Conservation (phyloP, 2,888 invertebrate genomes). For the Polydrusus tereticollis region DNA sequence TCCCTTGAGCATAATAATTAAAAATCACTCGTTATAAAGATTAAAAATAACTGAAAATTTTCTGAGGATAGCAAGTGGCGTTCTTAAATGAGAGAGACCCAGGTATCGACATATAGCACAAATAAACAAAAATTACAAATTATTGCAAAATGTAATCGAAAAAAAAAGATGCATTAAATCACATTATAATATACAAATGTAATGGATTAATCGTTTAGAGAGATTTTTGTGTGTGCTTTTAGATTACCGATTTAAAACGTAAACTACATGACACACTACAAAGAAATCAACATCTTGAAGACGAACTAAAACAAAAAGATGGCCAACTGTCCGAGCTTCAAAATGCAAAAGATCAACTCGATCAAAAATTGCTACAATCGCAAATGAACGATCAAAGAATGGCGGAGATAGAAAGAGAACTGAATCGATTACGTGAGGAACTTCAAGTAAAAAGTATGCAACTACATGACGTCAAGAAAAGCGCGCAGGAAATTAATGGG, state of each 20-base stretch:
- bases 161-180: too few species aligned
- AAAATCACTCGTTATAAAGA: too few species aligned
- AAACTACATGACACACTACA: constrained; percentile 54
- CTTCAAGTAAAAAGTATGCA: constrained; percentile 53
- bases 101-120: too few species aligned
- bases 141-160: too few species aligned
- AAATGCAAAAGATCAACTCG: constrained; percentile 51
- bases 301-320: constrained; percentile 49
- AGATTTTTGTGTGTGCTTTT: background rate
- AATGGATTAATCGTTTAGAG: too few species aligned
- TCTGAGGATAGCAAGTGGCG: too few species aligned
- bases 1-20: too few species aligned
- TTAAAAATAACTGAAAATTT: too few species aligned
- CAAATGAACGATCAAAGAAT: constrained; percentile 47
- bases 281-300: constrained; percentile 50
- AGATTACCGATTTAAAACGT: constrained; percentile 57
- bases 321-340: constrained; percentile 45
- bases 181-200: too few species aligned
- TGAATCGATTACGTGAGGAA: constrained; percentile 52
- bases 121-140: too few species aligned
- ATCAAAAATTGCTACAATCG: constrained; percentile 52
- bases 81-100: too few species aligned
- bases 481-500: constrained; percentile 52
- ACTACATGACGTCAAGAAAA: constrained; percentile 54
- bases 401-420: constrained; percentile 54